A percentile compares a stretch with the other conserved stretches of the same genome.
Conservation (phyloP, 2,113 vertebrate species). For the human region GRCh38 chr2:120206001-120206500, state of each 20-base stretch:
- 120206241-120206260: background rate
- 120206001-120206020: background rate
- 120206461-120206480: background rate
- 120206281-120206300: background rate
- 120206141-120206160: background rate
- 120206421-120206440: too few relatives aligned
- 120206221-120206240: background rate
- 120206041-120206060: too few relatives aligned
- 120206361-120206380: background rate
- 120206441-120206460: background rate
- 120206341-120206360: background rate
- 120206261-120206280: background rate
- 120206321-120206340: background rate
- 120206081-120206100: background rate
- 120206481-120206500: too few relatives aligned
- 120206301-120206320: background rate
- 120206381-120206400: background rate
- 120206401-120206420: rapidly evolving
- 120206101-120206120: background rate
- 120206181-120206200: background rate
- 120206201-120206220: background rate
- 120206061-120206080: background rate
- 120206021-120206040: background rate
- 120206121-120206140: background rate
- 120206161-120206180: background rate